Base-by-base conservation (phyloP, 2,888 invertebrate genomes). In the Drosophila infuscata region DNA sequence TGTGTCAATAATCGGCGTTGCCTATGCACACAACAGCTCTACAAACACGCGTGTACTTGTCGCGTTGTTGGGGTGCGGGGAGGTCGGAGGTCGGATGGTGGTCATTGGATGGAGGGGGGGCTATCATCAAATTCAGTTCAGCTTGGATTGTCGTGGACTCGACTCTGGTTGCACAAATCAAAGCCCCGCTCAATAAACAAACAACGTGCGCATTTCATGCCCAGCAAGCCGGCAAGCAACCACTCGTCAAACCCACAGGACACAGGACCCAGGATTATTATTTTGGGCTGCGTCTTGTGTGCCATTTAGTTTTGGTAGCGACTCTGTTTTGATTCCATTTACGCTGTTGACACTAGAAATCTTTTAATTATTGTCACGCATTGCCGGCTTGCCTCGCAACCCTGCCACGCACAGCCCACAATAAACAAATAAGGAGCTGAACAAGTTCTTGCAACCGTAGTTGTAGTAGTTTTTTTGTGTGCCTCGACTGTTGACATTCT, bases 291-390 rank as follows among this genome's bases (percentile, higher is more conserved):
- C 54, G 66, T 78, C 67, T 76, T 71, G 65, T 71, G 62, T 62
- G 66, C 38, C 58, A 64, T 60, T 57, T 79, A 82, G 88, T 83
- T 85, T 86, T 82, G 70, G 59, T 69, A 36, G 62, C 68, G 70
- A 79, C 83, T 77, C 81, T 89, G 89, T 89, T 89, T 90, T 89
- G 88, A 89, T 89, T 89, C 86, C 88, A 89, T 89, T 89, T 88
- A 85, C 68, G 78, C 70, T 89, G 82, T 89, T 89, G 87, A 91
- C 89, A 87, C 73, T 80, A 77, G 67, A 81, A 86, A 82, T 82
- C 83, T 88, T 88, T 91, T 90, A 90, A 91, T 89, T 90, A 85
- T 85, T 89, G 79, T 82, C 82, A 81, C 83, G 83, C 81, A 79
- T 66, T 66, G 53, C 36, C 61, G 51, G 15, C 25, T 25, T 25